These are phyloP conservation scores for Gephyroberyx darwinii DNA, from an alignment of 2,797 vertebrate species.

Conservation along the genomic window DNA sequence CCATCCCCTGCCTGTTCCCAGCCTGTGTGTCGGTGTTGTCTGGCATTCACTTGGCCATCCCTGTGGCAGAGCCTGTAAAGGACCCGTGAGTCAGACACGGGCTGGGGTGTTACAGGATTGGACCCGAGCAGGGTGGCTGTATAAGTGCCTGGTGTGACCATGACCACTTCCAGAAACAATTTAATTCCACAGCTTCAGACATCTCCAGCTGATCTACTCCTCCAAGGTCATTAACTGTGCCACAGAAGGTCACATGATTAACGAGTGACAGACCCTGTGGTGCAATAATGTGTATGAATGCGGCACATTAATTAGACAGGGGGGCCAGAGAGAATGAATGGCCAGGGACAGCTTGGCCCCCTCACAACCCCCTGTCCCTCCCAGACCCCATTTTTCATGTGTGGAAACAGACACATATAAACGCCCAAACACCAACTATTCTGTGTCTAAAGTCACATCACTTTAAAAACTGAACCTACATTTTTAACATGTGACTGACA, in stretches of 20 bases:
- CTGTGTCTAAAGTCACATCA: background rate
- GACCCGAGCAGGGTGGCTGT: slow-evolving; percentile 83
- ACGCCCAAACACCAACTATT: slow-evolving; percentile 33
- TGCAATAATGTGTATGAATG: slow-evolving; percentile 92
- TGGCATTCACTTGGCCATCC: slow-evolving; percentile 39
- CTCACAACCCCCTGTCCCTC: slow-evolving; percentile 75
- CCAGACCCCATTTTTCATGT: slow-evolving; percentile 75
- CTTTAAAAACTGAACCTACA: background rate
- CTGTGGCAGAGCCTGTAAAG: slow-evolving; percentile 26
- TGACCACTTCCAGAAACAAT: slow-evolving; percentile 99
- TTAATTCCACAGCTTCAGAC: slow-evolving; percentile 97
- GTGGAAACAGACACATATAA: slow-evolving; percentile 68
- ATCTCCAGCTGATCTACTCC: slow-evolving; percentile 99
- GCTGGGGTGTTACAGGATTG: slow-evolving; percentile 65
- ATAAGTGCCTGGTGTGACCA: slow-evolving; percentile 97
- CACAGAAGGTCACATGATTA: slow-evolving; percentile 99
- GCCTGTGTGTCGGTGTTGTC: slow-evolving; percentile 37
- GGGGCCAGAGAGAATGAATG: slow-evolving; percentile 89
- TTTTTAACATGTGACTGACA: slow-evolving; percentile 5
- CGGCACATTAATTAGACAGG: slow-evolving; percentile 96
- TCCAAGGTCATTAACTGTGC: slow-evolving; percentile 99
- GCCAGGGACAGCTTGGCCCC: slow-evolving; percentile 81
- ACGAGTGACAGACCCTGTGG: slow-evolving; percentile 96
- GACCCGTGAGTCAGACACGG: slow-evolving; percentile 39
- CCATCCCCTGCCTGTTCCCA: slow-evolving; percentile 54